These are phyloP conservation scores for Apostichopus leukothele DNA, from an alignment of 53 echinoderm and acorn worm genomes.

Conservation along the genomic window DNA sequence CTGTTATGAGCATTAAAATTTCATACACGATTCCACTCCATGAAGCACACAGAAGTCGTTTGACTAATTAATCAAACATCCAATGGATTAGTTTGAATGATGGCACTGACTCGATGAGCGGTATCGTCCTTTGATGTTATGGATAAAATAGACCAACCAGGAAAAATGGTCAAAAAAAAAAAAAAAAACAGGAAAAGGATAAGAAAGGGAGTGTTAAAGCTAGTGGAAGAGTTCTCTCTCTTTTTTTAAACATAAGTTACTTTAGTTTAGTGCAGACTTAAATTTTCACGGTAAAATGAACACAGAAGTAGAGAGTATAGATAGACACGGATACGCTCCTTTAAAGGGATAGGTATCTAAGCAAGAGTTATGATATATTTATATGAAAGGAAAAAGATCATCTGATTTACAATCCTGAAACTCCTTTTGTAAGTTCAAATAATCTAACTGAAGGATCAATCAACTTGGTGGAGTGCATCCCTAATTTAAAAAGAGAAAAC, in stretches of 20 bases:
- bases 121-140: not conserved
- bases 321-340: too few relatives aligned
- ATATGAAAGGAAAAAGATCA: too few relatives aligned
- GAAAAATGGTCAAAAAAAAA: not conserved
- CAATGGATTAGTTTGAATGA: slow-evolving; percentile 6
- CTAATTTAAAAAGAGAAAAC: too few relatives aligned
- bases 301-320: too few relatives aligned
- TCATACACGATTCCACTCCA: slow-evolving; percentile 22
- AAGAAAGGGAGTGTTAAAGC: not conserved
- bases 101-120: slow-evolving; percentile 12
- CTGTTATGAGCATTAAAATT: slow-evolving; percentile 10
- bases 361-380: too few relatives aligned
- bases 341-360: too few relatives aligned
- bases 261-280: not conserved
- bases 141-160: not conserved
- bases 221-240: not conserved
- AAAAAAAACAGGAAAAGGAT: not conserved
- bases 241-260: not conserved
- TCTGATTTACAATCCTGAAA: too few relatives aligned
- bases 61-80: slow-evolving; percentile 27
- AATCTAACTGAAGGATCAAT: too few relatives aligned
- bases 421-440: too few relatives aligned
- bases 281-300: not conserved
- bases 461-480: too few relatives aligned
- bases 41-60: not conserved